phyloP scores from a whole-genome alignment of 1,140 invertebrate species.

The Sitophilus oryzae region DNA sequence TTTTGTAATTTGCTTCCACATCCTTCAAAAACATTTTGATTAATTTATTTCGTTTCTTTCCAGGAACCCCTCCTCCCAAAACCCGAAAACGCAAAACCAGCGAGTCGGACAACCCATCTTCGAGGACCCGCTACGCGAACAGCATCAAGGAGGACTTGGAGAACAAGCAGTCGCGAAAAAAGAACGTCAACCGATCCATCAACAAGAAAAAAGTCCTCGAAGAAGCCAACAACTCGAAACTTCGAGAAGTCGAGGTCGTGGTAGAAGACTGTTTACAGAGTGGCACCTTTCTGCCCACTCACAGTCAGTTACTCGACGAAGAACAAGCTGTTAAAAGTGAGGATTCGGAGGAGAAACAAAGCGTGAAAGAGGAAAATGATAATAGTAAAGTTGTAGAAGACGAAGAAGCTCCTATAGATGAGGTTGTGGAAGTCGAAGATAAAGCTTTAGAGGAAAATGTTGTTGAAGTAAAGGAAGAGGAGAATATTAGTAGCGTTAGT shows the following conservation, averaged over 20 bases:
- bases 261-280: constrained; percentile 23
- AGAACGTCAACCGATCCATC: constrained; percentile 24
- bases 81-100: constrained; percentile 37
- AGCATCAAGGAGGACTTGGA: constrained; percentile 42
- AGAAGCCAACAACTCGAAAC: constrained; percentile 44
- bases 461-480: background rate
- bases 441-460: background rate
- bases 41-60: too few species aligned
- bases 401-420: background rate
- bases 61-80: constrained; percentile 30
- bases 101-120: constrained; percentile 29
- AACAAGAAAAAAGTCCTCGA: constrained; percentile 44
- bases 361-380: background rate
- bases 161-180: constrained; percentile 35
- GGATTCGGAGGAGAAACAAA: background rate
- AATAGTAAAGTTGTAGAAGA: too few species aligned
- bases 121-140: constrained; percentile 21
- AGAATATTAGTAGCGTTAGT: background rate
- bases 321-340: background rate
- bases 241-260: constrained; percentile 38
- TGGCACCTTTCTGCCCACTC: constrained; percentile 1
- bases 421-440: background rate
- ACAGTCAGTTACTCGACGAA: background rate
- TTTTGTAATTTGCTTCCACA: too few species aligned
- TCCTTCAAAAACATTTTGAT: too few species aligned